phyloP scores from a whole-genome alignment of 64 coral and sea anemone species.

The Montipora cactus region DNA sequence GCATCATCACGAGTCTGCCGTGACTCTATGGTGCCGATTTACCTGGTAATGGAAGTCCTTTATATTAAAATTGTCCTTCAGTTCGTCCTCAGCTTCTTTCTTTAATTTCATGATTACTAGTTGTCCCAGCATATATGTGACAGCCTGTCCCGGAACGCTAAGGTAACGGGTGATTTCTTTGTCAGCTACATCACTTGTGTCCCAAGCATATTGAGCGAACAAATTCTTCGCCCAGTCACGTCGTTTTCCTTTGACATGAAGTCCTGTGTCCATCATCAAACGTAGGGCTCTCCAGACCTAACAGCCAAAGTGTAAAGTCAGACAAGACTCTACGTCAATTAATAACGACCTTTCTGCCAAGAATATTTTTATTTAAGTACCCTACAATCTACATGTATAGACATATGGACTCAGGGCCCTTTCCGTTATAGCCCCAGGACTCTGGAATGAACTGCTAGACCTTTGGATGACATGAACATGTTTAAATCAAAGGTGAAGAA shows the following conservation, averaged over 20 bases:
- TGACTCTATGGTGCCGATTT: not conserved
- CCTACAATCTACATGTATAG: no score
- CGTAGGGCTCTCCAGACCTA: constrained; percentile 59
- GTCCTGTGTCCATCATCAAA: constrained; percentile 72
- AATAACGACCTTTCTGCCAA: no score
- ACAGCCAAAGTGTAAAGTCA: no score
- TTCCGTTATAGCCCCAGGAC: no score
- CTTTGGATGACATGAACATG: no score
- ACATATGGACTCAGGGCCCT: no score
- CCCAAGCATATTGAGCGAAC: constrained; percentile 66
- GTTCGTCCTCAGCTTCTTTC: not conserved
- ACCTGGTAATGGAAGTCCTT: constrained; percentile 75
- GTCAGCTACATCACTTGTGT: constrained; percentile 56
- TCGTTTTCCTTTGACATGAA: constrained; percentile 39
- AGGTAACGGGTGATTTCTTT: constrained; percentile 74
- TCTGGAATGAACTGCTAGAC: no score
- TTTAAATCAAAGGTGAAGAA: no score
- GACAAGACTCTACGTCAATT: no score
- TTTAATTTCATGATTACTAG: constrained; percentile 24
- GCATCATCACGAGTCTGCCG: no score
- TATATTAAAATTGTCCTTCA: constrained; percentile 37
- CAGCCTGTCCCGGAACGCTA: constrained; percentile 62
- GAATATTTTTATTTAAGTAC: no score
- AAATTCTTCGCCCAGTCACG: constrained; percentile 35
- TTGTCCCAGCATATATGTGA: constrained; percentile 71